Percentiles rank a stretch among this genome's conserved stretches.
Evolutionary conservation across 2,797 vertebrate species (phyloP).

Genomic region (Synaphobranchus kaupii): DNA sequence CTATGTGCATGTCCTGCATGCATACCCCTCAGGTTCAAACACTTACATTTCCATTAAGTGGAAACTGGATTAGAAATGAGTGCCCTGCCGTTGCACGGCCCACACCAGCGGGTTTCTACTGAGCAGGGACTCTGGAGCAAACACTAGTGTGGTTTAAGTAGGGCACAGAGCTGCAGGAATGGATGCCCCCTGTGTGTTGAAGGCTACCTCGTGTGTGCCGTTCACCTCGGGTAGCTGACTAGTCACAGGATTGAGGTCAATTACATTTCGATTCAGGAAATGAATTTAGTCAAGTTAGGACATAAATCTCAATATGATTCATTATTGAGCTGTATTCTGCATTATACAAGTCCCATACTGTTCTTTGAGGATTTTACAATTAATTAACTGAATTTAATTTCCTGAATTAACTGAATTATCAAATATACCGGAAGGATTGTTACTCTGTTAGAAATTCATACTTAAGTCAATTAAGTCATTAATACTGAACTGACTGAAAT

Average conservation of each 20-base stretch:
- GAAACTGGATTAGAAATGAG: too few species aligned
- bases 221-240: too few species aligned
- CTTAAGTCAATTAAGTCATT: neutral
- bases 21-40: too few species aligned
- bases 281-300: too few species aligned
- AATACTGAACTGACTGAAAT: neutral
- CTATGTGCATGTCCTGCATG: too few species aligned
- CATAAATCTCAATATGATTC: too few species aligned
- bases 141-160: neutral
- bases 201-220: neutral
- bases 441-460: neutral
- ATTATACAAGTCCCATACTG: too few species aligned
- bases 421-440: neutral
- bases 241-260: too few species aligned
- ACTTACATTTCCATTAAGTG: too few species aligned
- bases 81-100: neutral
- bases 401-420: neutral
- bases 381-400: neutral
- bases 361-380: too few species aligned
- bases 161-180: neutral
- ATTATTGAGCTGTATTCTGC: too few species aligned
- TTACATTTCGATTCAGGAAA: too few species aligned
- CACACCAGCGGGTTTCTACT: neutral
- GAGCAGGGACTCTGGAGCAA: neutral
- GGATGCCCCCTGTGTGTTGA: neutral